Percentiles rank a stretch among this genome's conserved stretches.
Evolutionary conservation across 2,888 invertebrate species (phyloP).

Genomic region (Aricia artaxerxes): DNA sequence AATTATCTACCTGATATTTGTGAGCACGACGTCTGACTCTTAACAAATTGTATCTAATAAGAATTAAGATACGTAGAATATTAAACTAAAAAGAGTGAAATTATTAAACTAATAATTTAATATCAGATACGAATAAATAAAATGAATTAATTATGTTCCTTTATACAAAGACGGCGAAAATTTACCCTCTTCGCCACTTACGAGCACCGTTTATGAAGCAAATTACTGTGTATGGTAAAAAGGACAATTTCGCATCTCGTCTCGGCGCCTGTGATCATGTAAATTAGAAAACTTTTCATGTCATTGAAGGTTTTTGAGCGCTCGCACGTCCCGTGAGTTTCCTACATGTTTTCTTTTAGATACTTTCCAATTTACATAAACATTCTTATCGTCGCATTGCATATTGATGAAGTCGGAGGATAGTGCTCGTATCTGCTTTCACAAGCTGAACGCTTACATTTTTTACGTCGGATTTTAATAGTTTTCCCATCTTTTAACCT

Average conservation of each 20-base stretch:
- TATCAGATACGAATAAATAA: too few species aligned
- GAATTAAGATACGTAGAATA: too few species aligned
- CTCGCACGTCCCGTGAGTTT: constrained; percentile 5
- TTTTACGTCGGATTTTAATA: background rate
- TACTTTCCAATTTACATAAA: constrained; percentile 13
- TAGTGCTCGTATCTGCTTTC: background rate
- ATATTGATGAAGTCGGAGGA: background rate
- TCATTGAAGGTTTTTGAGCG: constrained; percentile 19
- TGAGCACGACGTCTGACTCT: too few species aligned
- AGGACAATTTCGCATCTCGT: background rate
- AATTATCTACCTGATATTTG: too few species aligned
- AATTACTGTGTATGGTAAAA: constrained; percentile 11
- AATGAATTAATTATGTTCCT: background rate
- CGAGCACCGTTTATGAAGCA: background rate
- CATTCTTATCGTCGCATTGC: constrained; percentile 9
- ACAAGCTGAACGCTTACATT: background rate
- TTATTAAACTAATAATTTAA: too few species aligned
- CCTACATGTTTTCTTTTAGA: constrained; percentile 11
- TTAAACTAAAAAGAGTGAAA: too few species aligned
- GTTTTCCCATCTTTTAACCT: too few species aligned
- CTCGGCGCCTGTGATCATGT: constrained; percentile 9
- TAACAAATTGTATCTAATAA: too few species aligned
- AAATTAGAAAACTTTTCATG: constrained; percentile 21
- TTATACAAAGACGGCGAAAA: background rate
- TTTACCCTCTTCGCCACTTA: background rate